A percentile compares a stretch with the other conserved stretches of the same genome.
phyloP scores from a whole-genome alignment of 2,113 vertebrate species.

The Ivindomyrus marchei region DNA sequence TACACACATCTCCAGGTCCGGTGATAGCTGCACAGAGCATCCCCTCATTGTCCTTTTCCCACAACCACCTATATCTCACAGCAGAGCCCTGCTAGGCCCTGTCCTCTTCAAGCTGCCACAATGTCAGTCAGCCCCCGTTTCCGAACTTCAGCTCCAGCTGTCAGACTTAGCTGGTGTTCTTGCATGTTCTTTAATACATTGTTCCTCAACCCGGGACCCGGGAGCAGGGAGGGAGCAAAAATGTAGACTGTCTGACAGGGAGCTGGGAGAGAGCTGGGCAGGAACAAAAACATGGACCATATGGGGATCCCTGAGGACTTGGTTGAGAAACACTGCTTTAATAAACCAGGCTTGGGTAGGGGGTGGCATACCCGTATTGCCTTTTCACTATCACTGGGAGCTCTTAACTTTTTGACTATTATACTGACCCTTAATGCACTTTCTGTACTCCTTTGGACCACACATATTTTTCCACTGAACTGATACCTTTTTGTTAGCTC shows the following conservation, averaged over 20 bases:
- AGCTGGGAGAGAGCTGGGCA: background rate
- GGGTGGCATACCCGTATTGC: background rate
- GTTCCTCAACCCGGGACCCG: background rate
- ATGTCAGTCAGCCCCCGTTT: background rate
- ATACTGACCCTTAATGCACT: background rate
- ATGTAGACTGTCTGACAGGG: background rate
- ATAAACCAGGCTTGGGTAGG: background rate
- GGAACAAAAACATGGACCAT: too few relatives aligned
- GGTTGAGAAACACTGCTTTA: background rate
- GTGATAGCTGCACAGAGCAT: background rate
- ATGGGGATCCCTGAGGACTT: too few relatives aligned
- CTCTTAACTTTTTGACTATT: background rate
- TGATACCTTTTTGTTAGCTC: background rate
- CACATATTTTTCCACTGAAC: background rate
- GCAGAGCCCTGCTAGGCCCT: background rate
- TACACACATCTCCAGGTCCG: background rate
- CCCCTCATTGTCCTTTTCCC: background rate
- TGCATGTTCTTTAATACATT: background rate
- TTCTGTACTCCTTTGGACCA: background rate
- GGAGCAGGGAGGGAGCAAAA: background rate
- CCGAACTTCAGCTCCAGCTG: background rate
- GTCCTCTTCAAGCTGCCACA: background rate
- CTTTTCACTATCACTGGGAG: background rate
- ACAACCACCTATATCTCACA: background rate
- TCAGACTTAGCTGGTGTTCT: background rate